phyloP scores from a whole-genome alignment of 2,113 vertebrate genomes.

The Hypanus sabinus region DNA sequence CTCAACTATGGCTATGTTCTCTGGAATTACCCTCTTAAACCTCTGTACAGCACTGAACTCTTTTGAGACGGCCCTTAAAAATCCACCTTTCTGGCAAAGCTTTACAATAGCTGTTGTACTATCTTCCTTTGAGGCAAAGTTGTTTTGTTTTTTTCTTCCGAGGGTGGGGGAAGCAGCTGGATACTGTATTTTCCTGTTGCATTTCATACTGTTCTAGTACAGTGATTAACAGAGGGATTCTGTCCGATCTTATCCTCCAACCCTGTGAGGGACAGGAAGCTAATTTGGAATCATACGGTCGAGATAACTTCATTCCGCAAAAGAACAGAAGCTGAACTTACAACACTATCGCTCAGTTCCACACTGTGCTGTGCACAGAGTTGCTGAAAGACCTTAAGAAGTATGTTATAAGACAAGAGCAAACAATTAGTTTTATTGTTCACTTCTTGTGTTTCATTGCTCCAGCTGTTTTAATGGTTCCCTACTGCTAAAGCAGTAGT shows the following conservation, averaged over 20 bases:
- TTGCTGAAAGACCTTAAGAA: neutral
- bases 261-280: neutral
- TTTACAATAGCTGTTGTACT: too few species aligned
- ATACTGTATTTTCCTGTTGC: too few species aligned
- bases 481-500: neutral
- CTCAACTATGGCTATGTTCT: too few species aligned
- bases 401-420: neutral
- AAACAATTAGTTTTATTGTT: constrained; percentile 20
- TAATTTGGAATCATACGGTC: neutral
- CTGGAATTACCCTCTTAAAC: neutral
- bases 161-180: too few species aligned
- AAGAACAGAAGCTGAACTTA: neutral
- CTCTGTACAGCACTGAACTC: neutral
- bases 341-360: neutral
- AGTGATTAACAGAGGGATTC: neutral
- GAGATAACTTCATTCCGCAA: neutral
- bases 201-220: neutral
- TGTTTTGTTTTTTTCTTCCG: too few species aligned
- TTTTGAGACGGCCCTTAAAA: too few species aligned
- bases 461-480: constrained; percentile 16
- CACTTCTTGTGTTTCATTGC: constrained; percentile 3
- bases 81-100: too few species aligned
- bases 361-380: neutral
- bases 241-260: neutral
- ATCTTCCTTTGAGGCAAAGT: too few species aligned